Percentiles rank a stretch among this genome's conserved stretches.
phyloP scores from a whole-genome alignment of 1,140 invertebrate genomes.

The Eriosoma lanigerum region DNA sequence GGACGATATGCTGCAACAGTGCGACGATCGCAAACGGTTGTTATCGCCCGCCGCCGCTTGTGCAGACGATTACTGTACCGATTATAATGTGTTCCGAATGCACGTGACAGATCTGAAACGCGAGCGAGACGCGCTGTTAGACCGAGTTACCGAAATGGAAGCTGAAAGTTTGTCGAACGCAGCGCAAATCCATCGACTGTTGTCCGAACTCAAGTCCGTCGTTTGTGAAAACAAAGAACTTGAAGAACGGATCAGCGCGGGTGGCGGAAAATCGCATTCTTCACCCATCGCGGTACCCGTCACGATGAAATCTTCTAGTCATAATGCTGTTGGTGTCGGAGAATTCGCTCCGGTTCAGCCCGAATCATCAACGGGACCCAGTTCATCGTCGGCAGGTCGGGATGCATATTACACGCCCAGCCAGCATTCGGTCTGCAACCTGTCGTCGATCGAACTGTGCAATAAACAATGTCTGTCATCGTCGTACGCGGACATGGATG shows the following conservation, averaged over 20 bases:
- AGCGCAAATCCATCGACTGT: slow-evolving; percentile 66
- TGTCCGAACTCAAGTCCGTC: slow-evolving; percentile 64
- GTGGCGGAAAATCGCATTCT: not conserved
- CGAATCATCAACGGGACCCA: slow-evolving; percentile 29
- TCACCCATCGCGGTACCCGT: slow-evolving; percentile 52
- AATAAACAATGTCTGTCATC: not conserved
- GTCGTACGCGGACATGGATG: slow-evolving; percentile 19
- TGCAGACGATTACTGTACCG: not conserved
- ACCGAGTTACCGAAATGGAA: slow-evolving; percentile 72
- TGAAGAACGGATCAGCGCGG: slow-evolving; percentile 63
- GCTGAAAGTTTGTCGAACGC: slow-evolving; percentile 68
- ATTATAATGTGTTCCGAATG: slow-evolving; percentile 40
- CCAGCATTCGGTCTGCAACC: slow-evolving; percentile 35
- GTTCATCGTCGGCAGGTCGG: slow-evolving; percentile 13
- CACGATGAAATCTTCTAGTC: slow-evolving; percentile 26
- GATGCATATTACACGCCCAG: slow-evolving; percentile 42
- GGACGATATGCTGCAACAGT: slow-evolving; percentile 16
- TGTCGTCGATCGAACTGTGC: slow-evolving; percentile 44
- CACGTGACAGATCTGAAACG: slow-evolving; percentile 62
- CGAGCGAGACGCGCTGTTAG: slow-evolving; percentile 71
- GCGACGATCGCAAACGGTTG: not conserved
- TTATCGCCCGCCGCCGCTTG: not conserved
- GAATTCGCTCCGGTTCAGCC: slow-evolving; percentile 55
- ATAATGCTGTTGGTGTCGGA: slow-evolving; percentile 50
- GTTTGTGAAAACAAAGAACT: slow-evolving; percentile 65